These are phyloP conservation scores for Cossypha dichroa DNA, from an alignment of 2,797 vertebrate species.

Conservation along the genomic window DNA sequence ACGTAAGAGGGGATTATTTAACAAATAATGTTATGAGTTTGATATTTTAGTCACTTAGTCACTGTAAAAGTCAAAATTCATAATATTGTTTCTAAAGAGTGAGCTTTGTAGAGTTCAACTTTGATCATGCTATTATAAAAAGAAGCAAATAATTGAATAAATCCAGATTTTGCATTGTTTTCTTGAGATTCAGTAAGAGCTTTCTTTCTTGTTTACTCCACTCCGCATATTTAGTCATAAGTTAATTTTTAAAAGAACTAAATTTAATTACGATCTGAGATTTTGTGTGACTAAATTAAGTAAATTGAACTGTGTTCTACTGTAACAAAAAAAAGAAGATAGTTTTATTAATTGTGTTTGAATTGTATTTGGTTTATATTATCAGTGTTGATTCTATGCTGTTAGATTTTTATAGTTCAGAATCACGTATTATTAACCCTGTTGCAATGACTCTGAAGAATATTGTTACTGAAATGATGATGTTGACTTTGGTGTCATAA, in stretches of 20 bases:
- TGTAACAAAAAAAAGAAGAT: background rate
- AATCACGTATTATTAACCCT: background rate
- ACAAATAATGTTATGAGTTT: background rate
- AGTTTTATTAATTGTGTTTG: background rate
- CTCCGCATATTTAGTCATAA: background rate
- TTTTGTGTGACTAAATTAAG: background rate
- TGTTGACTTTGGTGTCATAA: background rate
- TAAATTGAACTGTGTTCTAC: background rate
- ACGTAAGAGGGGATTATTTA: background rate
- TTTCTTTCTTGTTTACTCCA: background rate
- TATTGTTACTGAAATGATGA: background rate
- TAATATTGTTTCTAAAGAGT: background rate
- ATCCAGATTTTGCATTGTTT: background rate
- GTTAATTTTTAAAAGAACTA: background rate
- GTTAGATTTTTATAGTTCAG: background rate
- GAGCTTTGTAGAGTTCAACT: background rate
- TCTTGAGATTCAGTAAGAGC: background rate
- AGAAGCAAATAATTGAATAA: background rate
- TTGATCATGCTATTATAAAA: background rate
- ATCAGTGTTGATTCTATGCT: background rate
- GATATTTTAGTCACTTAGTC: background rate
- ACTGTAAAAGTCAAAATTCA: background rate
- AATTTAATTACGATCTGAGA: background rate
- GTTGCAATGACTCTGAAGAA: background rate
- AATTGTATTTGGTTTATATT: background rate